phyloP scores from a whole-genome alignment of 2,797 vertebrate genomes.

The Pitangus sulphuratus region DNA sequence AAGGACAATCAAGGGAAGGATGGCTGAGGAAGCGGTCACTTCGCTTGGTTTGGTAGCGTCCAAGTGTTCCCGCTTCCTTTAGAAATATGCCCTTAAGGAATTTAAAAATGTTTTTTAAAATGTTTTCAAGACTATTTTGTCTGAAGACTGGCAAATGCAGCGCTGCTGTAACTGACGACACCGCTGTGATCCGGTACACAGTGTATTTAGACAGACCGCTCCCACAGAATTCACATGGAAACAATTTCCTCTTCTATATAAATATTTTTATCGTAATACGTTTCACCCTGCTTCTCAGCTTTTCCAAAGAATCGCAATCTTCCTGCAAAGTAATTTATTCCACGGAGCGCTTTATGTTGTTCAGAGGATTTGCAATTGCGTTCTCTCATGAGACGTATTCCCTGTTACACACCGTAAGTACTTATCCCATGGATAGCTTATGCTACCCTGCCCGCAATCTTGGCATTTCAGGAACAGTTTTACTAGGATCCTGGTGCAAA shows the following conservation, averaged over 20 bases:
- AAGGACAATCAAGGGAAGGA: not conserved
- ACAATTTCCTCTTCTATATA: not conserved
- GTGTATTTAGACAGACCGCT: not conserved
- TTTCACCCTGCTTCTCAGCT: not conserved
- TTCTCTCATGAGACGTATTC: not conserved
- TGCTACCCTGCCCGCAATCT: not conserved
- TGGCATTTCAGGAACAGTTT: not conserved
- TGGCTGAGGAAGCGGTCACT: not conserved
- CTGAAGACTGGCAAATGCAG: not conserved
- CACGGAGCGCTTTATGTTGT: not conserved
- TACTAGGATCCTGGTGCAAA: not conserved
- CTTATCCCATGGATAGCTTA: not conserved
- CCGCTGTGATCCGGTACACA: fast-evolving
- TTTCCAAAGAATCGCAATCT: not conserved
- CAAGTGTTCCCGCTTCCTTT: not conserved
- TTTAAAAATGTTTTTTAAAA: not conserved
- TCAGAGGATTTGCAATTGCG: not conserved
- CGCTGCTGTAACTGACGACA: not conserved
- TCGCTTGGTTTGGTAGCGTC: not conserved
- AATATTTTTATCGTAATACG: not conserved
- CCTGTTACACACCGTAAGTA: fast-evolving
- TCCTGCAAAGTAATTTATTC: not conserved
- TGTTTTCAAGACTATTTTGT: not conserved
- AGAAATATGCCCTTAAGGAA: not conserved
- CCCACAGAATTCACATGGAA: not conserved